Evolutionary conservation across 1,140 invertebrate species (phyloP).

Genomic region (Eufriesea mexicana): DNA sequence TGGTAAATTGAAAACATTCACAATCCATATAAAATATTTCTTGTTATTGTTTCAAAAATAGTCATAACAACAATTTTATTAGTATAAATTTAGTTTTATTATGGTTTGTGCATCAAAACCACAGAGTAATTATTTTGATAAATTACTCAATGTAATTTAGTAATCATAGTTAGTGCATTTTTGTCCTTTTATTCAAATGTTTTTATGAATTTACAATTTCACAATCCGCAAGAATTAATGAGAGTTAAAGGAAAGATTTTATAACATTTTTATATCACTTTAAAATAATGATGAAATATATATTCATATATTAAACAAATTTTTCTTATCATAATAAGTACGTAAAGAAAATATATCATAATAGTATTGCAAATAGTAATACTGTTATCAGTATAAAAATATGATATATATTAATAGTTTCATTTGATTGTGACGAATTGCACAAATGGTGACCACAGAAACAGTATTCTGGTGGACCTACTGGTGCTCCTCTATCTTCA

Average conservation of each 20-base stretch:
- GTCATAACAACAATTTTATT: background rate
- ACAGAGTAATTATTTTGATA: background rate
- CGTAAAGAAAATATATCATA: constrained; percentile 31
- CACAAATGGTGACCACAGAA: constrained; percentile 87
- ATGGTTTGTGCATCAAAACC: no score
- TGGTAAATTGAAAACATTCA: constrained; percentile 13
- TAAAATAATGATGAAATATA: background rate
- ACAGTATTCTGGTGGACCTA: constrained; percentile 84
- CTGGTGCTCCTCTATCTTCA: constrained; percentile 84
- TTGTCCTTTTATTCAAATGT: background rate
- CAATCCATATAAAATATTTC: constrained; percentile 6
- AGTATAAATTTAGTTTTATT: background rate
- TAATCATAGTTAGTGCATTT: background rate
- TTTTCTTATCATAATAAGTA: constrained; percentile 16
- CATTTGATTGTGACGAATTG: constrained; percentile 74
- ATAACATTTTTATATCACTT: constrained; percentile 6
- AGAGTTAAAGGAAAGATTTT: background rate
- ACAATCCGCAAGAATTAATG: background rate
- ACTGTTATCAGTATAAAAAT: constrained; percentile 18
- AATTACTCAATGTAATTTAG: background rate
- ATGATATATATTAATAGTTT: constrained; percentile 15
- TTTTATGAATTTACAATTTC: constrained; percentile 1
- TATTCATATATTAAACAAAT: background rate
- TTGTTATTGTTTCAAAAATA: background rate
- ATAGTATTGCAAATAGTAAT: constrained; percentile 38